These are phyloP conservation scores for Champsocephalus gunnari DNA, from an alignment of 2,797 vertebrate genomes.

Conservation along the genomic window DNA sequence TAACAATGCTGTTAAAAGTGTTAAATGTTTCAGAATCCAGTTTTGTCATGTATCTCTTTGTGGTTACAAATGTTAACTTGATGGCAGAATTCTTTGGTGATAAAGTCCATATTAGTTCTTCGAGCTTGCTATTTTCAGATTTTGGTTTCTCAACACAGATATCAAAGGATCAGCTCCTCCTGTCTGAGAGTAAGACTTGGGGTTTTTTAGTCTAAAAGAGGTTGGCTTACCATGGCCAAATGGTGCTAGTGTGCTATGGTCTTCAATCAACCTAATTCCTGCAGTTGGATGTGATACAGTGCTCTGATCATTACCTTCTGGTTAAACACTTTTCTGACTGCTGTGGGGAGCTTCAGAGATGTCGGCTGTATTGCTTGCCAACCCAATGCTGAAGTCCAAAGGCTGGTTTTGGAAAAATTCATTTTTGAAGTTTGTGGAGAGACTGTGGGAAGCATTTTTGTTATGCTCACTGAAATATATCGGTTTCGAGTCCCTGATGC, in stretches of 20 bases:
- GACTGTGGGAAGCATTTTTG: slow-evolving; percentile 26
- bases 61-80: slow-evolving; percentile 32
- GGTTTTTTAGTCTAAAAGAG: slow-evolving; percentile 39
- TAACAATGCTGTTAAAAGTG: slow-evolving; percentile 29
- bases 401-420: slow-evolving; percentile 12
- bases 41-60: slow-evolving; percentile 15
- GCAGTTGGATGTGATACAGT: slow-evolving; percentile 43
- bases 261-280: slow-evolving; percentile 40
- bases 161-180: slow-evolving; percentile 54
- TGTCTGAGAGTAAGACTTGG: slow-evolving; percentile 35
- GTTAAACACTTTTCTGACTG: slow-evolving; percentile 28
- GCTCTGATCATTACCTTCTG: slow-evolving; percentile 39
- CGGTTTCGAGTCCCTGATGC: slow-evolving; percentile 5
- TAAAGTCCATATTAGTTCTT: slow-evolving; percentile 38
- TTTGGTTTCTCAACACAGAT: slow-evolving; percentile 37
- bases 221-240: slow-evolving; percentile 12
- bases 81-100: slow-evolving; percentile 28
- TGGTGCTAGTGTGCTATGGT: slow-evolving; percentile 21
- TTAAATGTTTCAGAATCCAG: slow-evolving; percentile 26
- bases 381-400: slow-evolving; percentile 25
- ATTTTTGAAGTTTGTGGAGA: slow-evolving; percentile 34
- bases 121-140: slow-evolving; percentile 24
- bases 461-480: slow-evolving; percentile 36
- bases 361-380: slow-evolving; percentile 34
- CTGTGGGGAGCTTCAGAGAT: slow-evolving; percentile 26